Conservation (phyloP, 2,113 vertebrate species). For the Syrrhaptes paradoxus region DNA sequence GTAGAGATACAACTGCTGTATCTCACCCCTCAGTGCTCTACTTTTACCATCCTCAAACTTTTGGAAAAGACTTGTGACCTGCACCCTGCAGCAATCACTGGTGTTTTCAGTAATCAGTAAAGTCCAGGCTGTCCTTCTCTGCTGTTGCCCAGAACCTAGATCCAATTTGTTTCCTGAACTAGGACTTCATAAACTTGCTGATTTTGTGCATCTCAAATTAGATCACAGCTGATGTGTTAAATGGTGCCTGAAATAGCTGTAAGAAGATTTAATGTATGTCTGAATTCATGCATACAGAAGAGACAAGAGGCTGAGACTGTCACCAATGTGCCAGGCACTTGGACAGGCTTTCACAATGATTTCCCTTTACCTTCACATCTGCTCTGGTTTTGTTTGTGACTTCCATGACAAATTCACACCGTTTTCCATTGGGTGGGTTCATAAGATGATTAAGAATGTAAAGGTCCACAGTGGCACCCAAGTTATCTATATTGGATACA, state of each 20-base stretch:
- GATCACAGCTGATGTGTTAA: constrained; percentile 15
- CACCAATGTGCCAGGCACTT: background rate
- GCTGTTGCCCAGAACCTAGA: background rate
- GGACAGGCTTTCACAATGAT: background rate
- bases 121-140: background rate
- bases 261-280: background rate
- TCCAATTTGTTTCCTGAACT: background rate
- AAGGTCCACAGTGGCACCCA: constrained; percentile 97
- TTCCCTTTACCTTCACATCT: constrained; percentile 89
- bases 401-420: constrained; percentile 98
- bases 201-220: constrained; percentile 27
- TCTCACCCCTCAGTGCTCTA: background rate
- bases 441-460: constrained; percentile 95
- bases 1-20: background rate
- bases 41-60: background rate
- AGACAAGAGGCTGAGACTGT: background rate
- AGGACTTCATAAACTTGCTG: background rate
- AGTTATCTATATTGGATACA: constrained; percentile 97
- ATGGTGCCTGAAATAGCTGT: background rate
- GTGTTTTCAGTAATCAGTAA: fast-evolving
- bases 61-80: background rate
- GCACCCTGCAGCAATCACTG: background rate
- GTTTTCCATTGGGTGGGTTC: constrained; percentile 87
- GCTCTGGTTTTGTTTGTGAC: constrained; percentile 97
- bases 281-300: background rate